Conservation (phyloP, 2,113 vertebrate species). For the Pollimyrus isidori region DNA sequence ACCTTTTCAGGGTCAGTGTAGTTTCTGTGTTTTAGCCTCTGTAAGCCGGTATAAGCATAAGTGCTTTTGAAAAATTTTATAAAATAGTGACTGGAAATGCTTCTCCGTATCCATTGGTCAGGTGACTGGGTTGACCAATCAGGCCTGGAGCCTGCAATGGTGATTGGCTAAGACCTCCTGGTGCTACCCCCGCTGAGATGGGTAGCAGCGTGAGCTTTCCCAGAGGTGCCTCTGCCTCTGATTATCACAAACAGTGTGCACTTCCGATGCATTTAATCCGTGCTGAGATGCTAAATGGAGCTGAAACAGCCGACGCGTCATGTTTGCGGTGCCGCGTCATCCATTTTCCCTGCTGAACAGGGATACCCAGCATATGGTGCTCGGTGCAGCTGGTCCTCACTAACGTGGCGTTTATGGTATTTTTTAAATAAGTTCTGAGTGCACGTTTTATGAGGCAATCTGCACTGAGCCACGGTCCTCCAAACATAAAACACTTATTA, state of each 20-base stretch:
- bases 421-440: constrained; percentile 1
- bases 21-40: not conserved
- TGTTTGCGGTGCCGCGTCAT: not conserved
- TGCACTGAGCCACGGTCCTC: not conserved
- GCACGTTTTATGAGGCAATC: not conserved
- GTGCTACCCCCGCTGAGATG: not conserved
- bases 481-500: constrained; percentile 4
- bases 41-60: not conserved
- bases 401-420: not conserved
- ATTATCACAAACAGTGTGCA: not conserved
- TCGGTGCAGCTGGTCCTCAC: not conserved
- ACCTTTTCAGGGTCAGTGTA: not conserved
- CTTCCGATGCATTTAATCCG: not conserved
- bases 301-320: not conserved
- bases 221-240: not conserved
- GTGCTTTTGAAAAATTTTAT: not conserved
- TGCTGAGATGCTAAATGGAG: not conserved
- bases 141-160: not conserved
- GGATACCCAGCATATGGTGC: not conserved
- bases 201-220: not conserved
- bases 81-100: not conserved
- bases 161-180: not conserved
- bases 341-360: not conserved
- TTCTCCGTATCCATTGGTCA: not conserved
- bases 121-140: not conserved